Percentiles rank a stretch among this genome's conserved stretches.
Evolutionary conservation across 2,888 invertebrate genomes (phyloP).

Genomic region (Ichneumon xanthorius): DNA sequence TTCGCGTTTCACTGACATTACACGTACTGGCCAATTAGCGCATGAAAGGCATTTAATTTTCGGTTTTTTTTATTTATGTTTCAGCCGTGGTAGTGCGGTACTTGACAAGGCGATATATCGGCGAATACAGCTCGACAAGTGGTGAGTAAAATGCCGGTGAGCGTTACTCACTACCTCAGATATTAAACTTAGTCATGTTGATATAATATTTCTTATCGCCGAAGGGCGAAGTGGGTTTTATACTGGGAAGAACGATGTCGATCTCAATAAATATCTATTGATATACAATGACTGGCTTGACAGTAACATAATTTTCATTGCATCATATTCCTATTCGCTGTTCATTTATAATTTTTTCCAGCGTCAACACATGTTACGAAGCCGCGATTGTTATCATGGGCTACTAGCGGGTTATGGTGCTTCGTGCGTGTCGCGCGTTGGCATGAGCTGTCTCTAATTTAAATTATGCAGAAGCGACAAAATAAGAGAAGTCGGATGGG

Average conservation of each 20-base stretch:
- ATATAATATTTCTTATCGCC: constrained; percentile 1
- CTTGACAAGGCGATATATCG: constrained; percentile 92
- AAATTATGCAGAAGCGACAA: too few species aligned
- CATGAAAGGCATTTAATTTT: constrained; percentile 6
- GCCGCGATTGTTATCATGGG: too few species aligned
- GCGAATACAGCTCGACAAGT: constrained; percentile 93
- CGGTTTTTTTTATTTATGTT: constrained; percentile 84
- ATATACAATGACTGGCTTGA: too few species aligned
- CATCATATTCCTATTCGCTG: background rate
- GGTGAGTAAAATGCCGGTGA: constrained; percentile 86
- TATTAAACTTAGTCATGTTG: background rate
- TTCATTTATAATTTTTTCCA: background rate
- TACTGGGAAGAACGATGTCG: background rate
- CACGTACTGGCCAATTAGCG: constrained; percentile 25
- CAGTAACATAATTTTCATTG: background rate
- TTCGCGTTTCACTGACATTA: constrained; percentile 15
- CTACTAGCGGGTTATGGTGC: too few species aligned
- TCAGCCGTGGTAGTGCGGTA: constrained; percentile 92
- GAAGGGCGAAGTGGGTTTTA: background rate
- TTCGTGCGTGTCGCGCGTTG: too few species aligned
- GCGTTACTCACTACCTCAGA: constrained; percentile 10
- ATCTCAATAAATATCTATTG: background rate
- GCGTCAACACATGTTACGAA: background rate
- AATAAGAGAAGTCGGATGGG: too few species aligned
- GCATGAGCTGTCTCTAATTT: too few species aligned